Base-by-base conservation (phyloP, 2,888 invertebrate genomes). In the Carabus problematicus region DNA sequence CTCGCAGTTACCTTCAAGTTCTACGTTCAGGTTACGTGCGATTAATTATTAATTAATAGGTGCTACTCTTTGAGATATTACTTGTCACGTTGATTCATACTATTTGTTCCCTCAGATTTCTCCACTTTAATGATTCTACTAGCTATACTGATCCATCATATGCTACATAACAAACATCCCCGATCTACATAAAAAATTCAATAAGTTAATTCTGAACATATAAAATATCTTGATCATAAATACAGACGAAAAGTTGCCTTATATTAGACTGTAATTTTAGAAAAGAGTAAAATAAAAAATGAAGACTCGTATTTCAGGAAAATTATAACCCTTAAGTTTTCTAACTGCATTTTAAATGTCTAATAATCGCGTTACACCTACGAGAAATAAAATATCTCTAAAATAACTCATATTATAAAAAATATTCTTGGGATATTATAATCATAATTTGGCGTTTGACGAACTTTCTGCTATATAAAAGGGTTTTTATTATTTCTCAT, bases 311-410 rank as follows among this genome's bases (percentile, higher is more conserved):
- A 59, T 59, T 49, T 52, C 19, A 9, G 9, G 14, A 18, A 67
- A 67, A 67, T 67, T 67, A 67, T 67, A 67, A 59, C 40, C 42
- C 6, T 39, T 59, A 16, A 42, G 19, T 60, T 45, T 40, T 55
- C 60, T 67, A 60, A 67, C 18, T 43, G 42, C 67, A 29, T 67
- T 67, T 67, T 67, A 67, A 67, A 60, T 56, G 49, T 55, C 64
- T 12, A 45, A 42, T 39, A 55, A 19, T 43, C 14, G 43, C 39
- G 29, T 52, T 12, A 52, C 60, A 52, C 59, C 60, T 60, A 67
- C 52, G 54, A 56, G 18, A 40, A 12, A 64, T 47, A 66, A 59
- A 67, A 59, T 41, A 60, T 43, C 42, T 52, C 43, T 18, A 9
- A 67, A 60, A 67, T 67, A 60, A 67, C 64, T 47, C 47, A 41